Evolutionary conservation across 1,140 invertebrate species (phyloP), one percentile per base, ranked within the genome.

Genomic region (Wasmannia auropunctata): DNA sequence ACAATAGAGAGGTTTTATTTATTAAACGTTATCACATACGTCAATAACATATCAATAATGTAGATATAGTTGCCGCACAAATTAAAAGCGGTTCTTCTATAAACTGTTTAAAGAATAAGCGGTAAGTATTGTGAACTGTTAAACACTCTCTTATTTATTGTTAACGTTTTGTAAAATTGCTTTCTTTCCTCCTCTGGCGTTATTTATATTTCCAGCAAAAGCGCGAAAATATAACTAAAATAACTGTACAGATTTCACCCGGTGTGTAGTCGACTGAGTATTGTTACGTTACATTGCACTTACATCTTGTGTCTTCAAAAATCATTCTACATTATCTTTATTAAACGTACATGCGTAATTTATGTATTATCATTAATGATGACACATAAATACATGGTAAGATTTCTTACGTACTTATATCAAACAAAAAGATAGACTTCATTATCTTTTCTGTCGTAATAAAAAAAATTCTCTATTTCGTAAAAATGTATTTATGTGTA

Each of bases 281-380:
- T 80, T 54, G 31, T 69, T 37, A 80, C 34, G 49, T 69, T 37
- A 69, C 63, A 80, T 80, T 80, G 63, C 77, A 80, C 63, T 69
- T 80, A 54, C 3, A 58, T 49, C n/a, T 37, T 54, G 77, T 67
- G 63, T 31, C 10, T 46, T 49, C 25, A 72, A 28, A 14, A 56
- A 46, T 25, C 22, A 25, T 58, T 63, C 5, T 51, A 62, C 10
- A 25, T 34, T 25, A 70, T 54, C 56, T n/a, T 43, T 62, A 67
- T 58, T 10, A 25, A 54, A 67, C 63, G 10, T n/a, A 80, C 16
- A 14, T 10, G 10, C 22, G 4, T 46, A 16, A 40, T 40, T 80
- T 80, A 54, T 25, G 31, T 37, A 43, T 31, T 37, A 19, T 43
- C 11, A 22, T 63, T 63, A 25, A 19, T 22, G n/a, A 74, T 74